phyloP scores from a whole-genome alignment of 2,888 invertebrate genomes.

The Coelogynopora nodosa region DNA sequence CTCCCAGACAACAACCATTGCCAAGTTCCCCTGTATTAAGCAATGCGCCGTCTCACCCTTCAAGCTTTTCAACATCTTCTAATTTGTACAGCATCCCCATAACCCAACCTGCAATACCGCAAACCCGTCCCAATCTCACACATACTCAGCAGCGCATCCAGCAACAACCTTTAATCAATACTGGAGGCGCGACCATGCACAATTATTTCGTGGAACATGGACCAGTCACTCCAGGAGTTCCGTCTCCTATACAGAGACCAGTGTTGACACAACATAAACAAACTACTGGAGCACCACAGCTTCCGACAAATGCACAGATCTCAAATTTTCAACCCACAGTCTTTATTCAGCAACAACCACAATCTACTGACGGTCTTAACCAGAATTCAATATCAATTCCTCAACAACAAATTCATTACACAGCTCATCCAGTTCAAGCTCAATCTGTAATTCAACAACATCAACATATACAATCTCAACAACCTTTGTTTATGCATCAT shows the following conservation, averaged over 20 bases:
- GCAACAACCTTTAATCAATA: neutral
- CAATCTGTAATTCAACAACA: neutral
- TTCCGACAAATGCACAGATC: neutral
- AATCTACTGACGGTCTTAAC: neutral
- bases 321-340: neutral
- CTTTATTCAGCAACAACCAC: neutral
- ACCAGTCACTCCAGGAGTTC: neutral
- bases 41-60: neutral
- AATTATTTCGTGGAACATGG: neutral
- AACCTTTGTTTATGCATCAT: conserved; percentile 11
- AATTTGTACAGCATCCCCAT: neutral
- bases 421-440: conserved; percentile 23
- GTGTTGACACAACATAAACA: neutral
- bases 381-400: neutral
- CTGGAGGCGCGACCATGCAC: neutral
- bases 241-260: neutral
- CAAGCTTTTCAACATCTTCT: neutral
- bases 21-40: neutral
- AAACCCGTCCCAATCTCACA: conserved; percentile 1
- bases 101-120: neutral
- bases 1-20: neutral
- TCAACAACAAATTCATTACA: neutral
- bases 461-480: neutral
- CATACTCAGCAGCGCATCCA: conserved; percentile 2
- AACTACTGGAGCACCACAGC: neutral